Evolutionary conservation across 2,797 vertebrate genomes (phyloP), one percentile per base, ranked within the genome.

Genomic region (Acanthornis magna): DNA sequence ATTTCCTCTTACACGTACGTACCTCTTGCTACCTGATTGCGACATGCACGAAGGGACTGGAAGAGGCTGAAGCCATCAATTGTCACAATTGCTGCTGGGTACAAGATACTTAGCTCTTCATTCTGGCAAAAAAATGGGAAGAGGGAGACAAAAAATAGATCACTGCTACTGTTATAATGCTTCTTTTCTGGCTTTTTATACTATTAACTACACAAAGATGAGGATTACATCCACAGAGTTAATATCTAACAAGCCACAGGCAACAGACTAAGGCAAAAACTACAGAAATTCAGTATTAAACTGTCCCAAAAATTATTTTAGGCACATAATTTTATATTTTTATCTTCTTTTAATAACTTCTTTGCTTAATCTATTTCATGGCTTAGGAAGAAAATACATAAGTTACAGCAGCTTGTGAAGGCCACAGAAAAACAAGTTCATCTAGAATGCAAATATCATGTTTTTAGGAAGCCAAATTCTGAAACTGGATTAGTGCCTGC

Each of bases 21-120:
- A 99, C 99, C 99, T 99, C 99, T 98, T 30, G 99, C 99, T 71
- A 99, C 99, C 97, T 99, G 99, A 98, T 99, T 99, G 96, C 99
- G 98, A 97, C 99, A 99, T 4, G 99, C 99, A 62, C 99, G 98
- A 60, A 99, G 98, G 43, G 99, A 99, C 96, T 99, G 99, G 90
- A 99, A 99, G 91, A 99, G 99, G 95, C 99, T 99, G 97, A 99
- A 99, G 85, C 99, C 99, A 85, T 99, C 99, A 36, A 99, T 99
- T 70, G 99, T 99, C 93, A 99, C 99, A 97, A 99, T 97, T 77
- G 99, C 98, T 74, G 98, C 98, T 48, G 99, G 99, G 89, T 99
- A 99, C 50, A 99, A 98, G 94, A 99, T 99, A 86, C 99, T 99
- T 82, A 99, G 91, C 83, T 99, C 99, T 97, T 99, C 99, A 62